phyloP scores from a whole-genome alignment of 2,113 vertebrate species.

The Eurypyga helias region DNA sequence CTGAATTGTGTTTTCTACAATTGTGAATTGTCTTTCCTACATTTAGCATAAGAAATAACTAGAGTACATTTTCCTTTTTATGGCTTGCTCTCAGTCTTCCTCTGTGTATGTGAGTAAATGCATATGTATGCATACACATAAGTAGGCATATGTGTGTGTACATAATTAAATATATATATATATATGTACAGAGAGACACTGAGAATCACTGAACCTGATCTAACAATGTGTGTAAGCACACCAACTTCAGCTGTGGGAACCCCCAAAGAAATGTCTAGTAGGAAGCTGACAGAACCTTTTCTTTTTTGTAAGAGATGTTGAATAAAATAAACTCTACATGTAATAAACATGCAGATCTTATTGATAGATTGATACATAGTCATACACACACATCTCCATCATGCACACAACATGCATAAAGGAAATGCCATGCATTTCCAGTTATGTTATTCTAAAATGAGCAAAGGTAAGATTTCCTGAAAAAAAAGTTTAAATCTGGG shows the following conservation, averaged over 20 bases:
- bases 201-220: neutral
- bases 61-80: neutral
- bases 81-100: neutral
- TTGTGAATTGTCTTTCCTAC: neutral
- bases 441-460: neutral
- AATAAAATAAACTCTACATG: neutral
- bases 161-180: neutral
- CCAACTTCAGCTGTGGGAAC: neutral
- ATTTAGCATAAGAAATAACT: neutral
- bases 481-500: neutral
- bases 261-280: neutral
- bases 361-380: neutral
- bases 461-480: neutral
- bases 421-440: neutral
- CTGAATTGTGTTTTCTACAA: neutral
- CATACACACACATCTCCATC: neutral
- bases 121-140: neutral
- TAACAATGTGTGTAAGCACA: neutral
- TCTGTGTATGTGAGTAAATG: neutral
- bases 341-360: neutral
- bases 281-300: neutral
- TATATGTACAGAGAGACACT: neutral
- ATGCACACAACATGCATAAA: neutral
- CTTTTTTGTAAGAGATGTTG: neutral
- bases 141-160: no score